phyloP scores from a whole-genome alignment of 2,113 vertebrate species.

The Apaloderma vittatum region DNA sequence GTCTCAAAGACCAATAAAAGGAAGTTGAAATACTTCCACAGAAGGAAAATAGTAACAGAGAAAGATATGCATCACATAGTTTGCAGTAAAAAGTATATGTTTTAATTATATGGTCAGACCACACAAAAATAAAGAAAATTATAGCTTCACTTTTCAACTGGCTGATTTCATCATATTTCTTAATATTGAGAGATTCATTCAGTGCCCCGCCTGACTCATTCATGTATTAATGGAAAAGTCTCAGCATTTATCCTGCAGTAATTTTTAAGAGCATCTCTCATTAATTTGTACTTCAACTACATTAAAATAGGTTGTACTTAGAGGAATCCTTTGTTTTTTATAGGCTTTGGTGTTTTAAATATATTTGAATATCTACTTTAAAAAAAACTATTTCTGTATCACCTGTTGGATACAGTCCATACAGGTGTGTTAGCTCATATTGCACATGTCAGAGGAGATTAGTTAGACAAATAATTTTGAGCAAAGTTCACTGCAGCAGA shows the following conservation, averaged over 20 bases:
- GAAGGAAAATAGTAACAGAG: neutral
- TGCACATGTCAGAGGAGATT: neutral
- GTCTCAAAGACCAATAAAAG: neutral
- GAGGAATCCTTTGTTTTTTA: neutral
- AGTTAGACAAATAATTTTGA: neutral
- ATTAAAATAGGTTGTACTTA: neutral
- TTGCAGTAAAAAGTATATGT: neutral
- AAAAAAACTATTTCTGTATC: neutral
- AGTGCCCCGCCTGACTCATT: conserved; percentile 1
- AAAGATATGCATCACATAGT: neutral
- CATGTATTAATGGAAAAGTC: neutral
- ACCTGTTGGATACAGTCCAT: neutral
- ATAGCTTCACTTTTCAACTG: neutral
- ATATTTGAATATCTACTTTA: neutral
- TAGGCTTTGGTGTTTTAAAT: neutral
- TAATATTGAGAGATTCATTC: neutral
- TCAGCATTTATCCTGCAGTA: conserved; percentile 28
- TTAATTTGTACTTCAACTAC: conserved; percentile 1
- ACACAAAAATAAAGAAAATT: neutral
- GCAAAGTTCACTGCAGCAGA: neutral
- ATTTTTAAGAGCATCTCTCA: conserved; percentile 44
- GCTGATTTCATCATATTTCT: neutral
- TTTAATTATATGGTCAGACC: neutral
- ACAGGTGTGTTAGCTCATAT: neutral
- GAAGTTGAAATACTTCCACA: neutral